Percentiles rank a stretch among this genome's conserved stretches.
Evolutionary conservation across 2,113 vertebrate species (phyloP).

Genomic region (Gymnogyps californianus): DNA sequence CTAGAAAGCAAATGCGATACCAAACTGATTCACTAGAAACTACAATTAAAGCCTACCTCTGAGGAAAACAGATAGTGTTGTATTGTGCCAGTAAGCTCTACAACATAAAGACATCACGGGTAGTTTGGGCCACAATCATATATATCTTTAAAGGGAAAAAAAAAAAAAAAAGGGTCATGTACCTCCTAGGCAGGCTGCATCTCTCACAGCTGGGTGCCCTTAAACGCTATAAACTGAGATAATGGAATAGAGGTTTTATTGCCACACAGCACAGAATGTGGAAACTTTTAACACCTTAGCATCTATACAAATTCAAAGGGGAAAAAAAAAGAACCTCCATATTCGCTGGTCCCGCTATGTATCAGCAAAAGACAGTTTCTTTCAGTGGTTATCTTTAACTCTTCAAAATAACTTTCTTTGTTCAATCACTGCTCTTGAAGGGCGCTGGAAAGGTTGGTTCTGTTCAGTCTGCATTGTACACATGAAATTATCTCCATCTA

Average conservation of each 20-base stretch:
- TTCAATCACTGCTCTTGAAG: neutral
- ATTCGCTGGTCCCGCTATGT: rapidly evolving
- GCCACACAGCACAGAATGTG: neutral
- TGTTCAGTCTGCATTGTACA: neutral
- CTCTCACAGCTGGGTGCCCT: neutral
- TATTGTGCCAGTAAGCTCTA: neutral
- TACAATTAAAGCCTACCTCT: neutral
- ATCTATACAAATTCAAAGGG: neutral
- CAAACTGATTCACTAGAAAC: neutral
- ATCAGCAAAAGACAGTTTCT: neutral
- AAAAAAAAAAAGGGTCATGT: neutral
- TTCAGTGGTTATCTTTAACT: neutral
- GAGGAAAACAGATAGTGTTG: neutral
- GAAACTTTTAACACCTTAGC: neutral
- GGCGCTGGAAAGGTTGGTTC: neutral
- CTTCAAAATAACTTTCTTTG: neutral
- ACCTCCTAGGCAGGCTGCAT: neutral
- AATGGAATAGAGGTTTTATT: neutral
- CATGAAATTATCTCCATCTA: neutral
- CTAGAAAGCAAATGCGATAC: neutral
- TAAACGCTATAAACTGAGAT: neutral
- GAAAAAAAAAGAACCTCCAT: rapidly evolving
- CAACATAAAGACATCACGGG: neutral
- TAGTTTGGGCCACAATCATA: neutral
- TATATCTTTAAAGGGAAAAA: neutral